A percentile compares a stretch with the other conserved stretches of the same genome.
phyloP scores from a whole-genome alignment of 2,113 vertebrate species.

The Carettochelys insculpta region DNA sequence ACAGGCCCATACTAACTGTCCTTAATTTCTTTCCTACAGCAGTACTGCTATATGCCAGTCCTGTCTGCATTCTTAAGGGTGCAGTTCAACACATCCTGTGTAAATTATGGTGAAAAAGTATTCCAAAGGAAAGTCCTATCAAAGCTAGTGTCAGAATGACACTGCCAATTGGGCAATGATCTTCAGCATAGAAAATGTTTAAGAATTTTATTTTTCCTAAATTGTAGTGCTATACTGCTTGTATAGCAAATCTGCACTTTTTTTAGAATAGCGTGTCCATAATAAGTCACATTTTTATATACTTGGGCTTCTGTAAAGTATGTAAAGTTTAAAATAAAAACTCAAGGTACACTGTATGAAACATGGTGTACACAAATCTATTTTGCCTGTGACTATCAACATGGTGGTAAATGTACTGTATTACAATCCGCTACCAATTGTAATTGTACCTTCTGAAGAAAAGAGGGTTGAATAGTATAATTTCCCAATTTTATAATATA shows the following conservation, averaged over 20 bases:
- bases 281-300: conserved; percentile 70
- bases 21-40: conserved; percentile 99
- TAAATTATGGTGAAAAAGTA: conserved; percentile 99
- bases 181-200: conserved; percentile 82
- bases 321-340: conserved; percentile 61
- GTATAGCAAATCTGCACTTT: conserved; percentile 76
- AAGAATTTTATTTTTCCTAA: conserved; percentile 73
- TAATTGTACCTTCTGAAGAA: conserved; percentile 66
- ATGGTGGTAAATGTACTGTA: conserved; percentile 73
- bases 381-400: conserved; percentile 76
- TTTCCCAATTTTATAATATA: conserved; percentile 27
- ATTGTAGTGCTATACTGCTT: conserved; percentile 74
- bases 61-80: conserved; percentile 99
- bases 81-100: conserved; percentile 99
- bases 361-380: conserved; percentile 72
- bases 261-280: conserved; percentile 72
- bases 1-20: conserved; percentile 99
- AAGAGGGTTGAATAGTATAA: conserved; percentile 63
- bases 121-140: conserved; percentile 91
- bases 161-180: conserved; percentile 87
- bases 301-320: conserved; percentile 82
- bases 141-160: conserved; percentile 89
- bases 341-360: conserved; percentile 75
- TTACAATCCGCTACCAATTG: conserved; percentile 71
- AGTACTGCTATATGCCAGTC: conserved; percentile 99